Conservation (phyloP, 1,140 invertebrate genomes). For the Calephelis virginiensis region DNA sequence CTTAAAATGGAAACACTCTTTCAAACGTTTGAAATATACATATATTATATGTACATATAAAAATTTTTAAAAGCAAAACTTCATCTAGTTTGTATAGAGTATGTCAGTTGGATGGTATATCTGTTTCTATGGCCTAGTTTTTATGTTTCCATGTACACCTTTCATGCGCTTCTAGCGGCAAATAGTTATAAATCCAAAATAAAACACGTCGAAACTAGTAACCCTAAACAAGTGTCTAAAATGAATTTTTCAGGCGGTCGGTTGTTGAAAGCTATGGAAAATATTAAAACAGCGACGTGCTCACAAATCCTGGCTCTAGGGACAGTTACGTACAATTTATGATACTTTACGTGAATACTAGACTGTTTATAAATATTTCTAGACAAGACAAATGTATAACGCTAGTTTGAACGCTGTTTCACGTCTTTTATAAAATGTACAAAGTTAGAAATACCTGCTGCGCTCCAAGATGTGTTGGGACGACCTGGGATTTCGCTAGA, state of each 20-base stretch:
- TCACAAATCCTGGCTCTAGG: constrained; percentile 11
- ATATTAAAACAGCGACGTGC: constrained; percentile 9
- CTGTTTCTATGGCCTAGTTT: not conserved
- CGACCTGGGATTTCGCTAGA: not conserved
- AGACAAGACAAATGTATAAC: constrained; percentile 14
- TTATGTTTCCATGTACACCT: not conserved
- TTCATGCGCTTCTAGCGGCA: not conserved
- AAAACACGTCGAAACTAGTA: not conserved
- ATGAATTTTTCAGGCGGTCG: constrained; percentile 14
- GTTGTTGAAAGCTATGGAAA: constrained; percentile 15
- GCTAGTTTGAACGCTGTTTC: constrained; percentile 9
- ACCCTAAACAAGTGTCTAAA: not conserved
- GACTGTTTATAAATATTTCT: constrained; percentile 18
- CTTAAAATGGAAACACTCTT: no score
- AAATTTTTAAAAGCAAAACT: no score
- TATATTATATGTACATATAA: no score
- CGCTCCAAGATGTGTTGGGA: not conserved
- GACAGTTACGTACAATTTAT: constrained; percentile 16
- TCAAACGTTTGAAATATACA: no score
- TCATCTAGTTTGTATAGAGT: no score
- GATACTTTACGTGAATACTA: constrained; percentile 14
- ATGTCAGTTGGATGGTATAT: no score
- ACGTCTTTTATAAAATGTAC: constrained; percentile 9
- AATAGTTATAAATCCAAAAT: not conserved
- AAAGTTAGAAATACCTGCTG: constrained; percentile 10